Base-by-base conservation (phyloP, 2,797 vertebrate genomes). In the Myotis findleyi region DNA sequence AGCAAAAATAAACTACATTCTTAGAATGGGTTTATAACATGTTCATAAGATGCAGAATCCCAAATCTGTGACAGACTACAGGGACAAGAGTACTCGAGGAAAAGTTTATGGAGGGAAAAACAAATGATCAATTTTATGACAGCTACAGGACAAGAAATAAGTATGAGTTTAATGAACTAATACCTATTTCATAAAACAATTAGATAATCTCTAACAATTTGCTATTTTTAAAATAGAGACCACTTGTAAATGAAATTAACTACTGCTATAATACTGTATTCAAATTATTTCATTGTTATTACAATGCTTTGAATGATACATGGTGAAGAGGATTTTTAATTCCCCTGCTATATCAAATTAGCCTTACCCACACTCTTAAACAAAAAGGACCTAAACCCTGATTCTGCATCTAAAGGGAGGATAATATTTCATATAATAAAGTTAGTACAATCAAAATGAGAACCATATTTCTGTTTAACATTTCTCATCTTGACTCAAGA, bases 401-500 rank as follows among this genome's bases (percentile, higher is more conserved):
- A 71, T 57, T 86, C 20, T 14, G 20, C 27, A 87, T 0, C 27
- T 44, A 88, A 97, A 77, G 0, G 0, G 0, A 55, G 83, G 82
- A 53, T 0, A 86, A 83, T 0, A 44, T n/a, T 25, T 36, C 14
- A 33, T 62, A 25, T 33, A 91, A 95, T 75, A 97, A 96, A 97
- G 5, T 91, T 71, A 75, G 83, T 41, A 77, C 71, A 95, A 97
- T 93, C 62, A 7, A 97, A 97, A 96, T 76, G 57, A 96, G 95
- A 97, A 86, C 75, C 6, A 33, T 75, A 94, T 36, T 97, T 97
- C 94, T 97, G 91, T 97, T 97, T 96, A 76, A 97, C 89, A 98
- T 93, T 97, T 95, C 96, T 97, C 92, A 97, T 97, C 89, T 94
- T 95, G 66, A 97, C 87, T 98, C 94, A n/a, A 97, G 90, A 95